Percentiles rank a stretch among this genome's conserved stretches.
Evolutionary conservation across 2,888 invertebrate species (phyloP).

Genomic region (Athalia cordata): DNA sequence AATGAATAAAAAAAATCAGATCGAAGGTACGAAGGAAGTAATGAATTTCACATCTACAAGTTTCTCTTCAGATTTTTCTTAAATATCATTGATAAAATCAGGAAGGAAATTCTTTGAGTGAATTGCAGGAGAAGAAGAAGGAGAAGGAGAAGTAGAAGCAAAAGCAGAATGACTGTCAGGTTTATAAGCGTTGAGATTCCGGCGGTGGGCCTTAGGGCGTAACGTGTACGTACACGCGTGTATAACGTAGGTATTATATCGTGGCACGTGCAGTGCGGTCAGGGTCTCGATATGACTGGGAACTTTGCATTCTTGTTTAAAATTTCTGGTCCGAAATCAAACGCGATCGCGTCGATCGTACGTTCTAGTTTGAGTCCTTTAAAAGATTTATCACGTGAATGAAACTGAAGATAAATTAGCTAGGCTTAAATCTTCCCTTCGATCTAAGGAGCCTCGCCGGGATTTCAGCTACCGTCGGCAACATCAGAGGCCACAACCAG

Average conservation of each 20-base stretch:
- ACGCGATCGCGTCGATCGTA: conserved; percentile 1
- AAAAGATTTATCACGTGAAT: conserved; percentile 44
- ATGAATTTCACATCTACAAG: too few relatives aligned
- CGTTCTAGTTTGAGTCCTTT: background rate
- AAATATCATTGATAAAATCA: conserved; percentile 16
- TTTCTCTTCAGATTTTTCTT: background rate
- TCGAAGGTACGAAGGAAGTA: too few relatives aligned
- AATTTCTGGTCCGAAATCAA: conserved; percentile 11
- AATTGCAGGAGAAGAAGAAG: too few relatives aligned
- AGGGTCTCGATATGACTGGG: background rate
- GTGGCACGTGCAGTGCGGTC: background rate
- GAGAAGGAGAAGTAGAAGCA: too few relatives aligned
- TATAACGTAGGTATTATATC: background rate
- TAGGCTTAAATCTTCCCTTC: conserved; percentile 17
- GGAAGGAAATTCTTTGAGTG: background rate
- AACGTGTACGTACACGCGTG: background rate
- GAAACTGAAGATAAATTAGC: conserved; percentile 42
- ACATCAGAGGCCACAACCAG: conserved; percentile 45
- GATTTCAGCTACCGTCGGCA: conserved; percentile 46
- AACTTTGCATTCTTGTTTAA: conserved; percentile 14
- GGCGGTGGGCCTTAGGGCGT: background rate
- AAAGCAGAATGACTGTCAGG: too few relatives aligned
- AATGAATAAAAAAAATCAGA: too few relatives aligned
- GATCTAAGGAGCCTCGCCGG: conserved; percentile 21
- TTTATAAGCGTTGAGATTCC: too few relatives aligned